Evolutionary conservation across 2,113 vertebrate genomes (phyloP).

Genomic region (Cromileptes altivelis): DNA sequence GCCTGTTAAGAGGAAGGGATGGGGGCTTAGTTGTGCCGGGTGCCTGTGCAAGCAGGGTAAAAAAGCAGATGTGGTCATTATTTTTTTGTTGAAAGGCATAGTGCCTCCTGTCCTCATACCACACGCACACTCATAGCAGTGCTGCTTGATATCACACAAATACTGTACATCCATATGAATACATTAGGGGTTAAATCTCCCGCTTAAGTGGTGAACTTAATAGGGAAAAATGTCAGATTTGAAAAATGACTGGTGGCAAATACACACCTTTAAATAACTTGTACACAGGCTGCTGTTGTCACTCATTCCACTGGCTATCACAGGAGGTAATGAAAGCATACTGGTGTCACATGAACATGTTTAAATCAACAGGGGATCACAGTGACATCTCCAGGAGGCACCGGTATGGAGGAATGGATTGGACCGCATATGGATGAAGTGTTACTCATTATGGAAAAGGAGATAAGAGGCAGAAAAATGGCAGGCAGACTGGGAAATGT

Average conservation of each 20-base stretch:
- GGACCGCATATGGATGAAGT: slow-evolving; percentile 38
- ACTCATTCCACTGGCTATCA: slow-evolving; percentile 2
- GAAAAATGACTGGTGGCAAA: background rate
- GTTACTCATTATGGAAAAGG: slow-evolving; percentile 19
- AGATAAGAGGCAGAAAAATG: slow-evolving; percentile 11
- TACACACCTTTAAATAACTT: slow-evolving; percentile 6
- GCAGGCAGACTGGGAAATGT: slow-evolving; percentile 23
- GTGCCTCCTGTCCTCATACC: background rate
- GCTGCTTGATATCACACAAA: background rate
- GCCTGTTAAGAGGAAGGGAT: slow-evolving; percentile 76
- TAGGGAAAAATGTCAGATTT: background rate
- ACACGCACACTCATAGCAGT: background rate
- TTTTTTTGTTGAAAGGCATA: slow-evolving; percentile 18
- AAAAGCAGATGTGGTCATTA: slow-evolving; percentile 39
- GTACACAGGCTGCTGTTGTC: background rate
- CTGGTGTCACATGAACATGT: slow-evolving; percentile 17
- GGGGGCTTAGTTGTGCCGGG: slow-evolving; percentile 25
- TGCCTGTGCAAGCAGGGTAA: slow-evolving; percentile 28
- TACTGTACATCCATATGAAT: background rate
- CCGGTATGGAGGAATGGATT: slow-evolving; percentile 33
- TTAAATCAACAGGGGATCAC: slow-evolving; percentile 37
- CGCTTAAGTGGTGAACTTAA: background rate
- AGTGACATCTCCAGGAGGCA: slow-evolving; percentile 40
- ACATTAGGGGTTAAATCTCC: background rate
- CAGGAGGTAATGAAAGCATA: slow-evolving; percentile 14